Evolutionary conservation across 1,140 invertebrate species (phyloP).

Genomic region (Nomia melanderi): DNA sequence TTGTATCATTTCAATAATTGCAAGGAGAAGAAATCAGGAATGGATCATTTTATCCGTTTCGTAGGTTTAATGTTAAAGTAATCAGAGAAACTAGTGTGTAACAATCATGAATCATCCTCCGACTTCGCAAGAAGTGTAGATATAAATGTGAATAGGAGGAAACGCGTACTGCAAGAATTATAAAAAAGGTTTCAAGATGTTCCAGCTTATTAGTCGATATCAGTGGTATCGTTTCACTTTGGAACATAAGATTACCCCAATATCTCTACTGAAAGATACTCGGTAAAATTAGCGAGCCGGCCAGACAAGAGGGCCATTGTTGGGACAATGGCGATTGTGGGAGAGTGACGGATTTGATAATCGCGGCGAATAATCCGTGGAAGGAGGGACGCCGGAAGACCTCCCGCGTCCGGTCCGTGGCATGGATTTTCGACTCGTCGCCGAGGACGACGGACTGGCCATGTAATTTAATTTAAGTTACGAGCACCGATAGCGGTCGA

Average conservation of each 20-base stretch:
- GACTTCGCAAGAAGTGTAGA: too few relatives aligned
- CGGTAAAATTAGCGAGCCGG: background rate
- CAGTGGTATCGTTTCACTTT: too few relatives aligned
- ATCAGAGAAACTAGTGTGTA: too few relatives aligned
- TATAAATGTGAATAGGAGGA: too few relatives aligned
- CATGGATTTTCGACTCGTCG: slow-evolving; percentile 52
- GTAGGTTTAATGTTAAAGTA: too few relatives aligned
- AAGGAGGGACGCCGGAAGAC: slow-evolving; percentile 16
- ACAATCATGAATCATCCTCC: too few relatives aligned
- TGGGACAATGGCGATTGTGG: background rate
- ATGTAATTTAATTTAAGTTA: slow-evolving; percentile 79
- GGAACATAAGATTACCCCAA: background rate
- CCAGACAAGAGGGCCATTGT: slow-evolving; percentile 22
- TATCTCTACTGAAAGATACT: background rate
- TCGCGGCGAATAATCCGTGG: background rate
- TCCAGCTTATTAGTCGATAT: too few relatives aligned
- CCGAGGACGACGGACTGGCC: slow-evolving; percentile 55
- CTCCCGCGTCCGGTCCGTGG: slow-evolving; percentile 47
- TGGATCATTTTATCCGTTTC: too few relatives aligned
- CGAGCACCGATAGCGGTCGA: slow-evolving; percentile 69
- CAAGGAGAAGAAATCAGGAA: too few relatives aligned
- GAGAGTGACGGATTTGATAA: background rate
- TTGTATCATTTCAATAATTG: too few relatives aligned
- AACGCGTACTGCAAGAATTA: too few relatives aligned
- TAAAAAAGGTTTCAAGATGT: too few relatives aligned